Evolutionary conservation across 2,888 invertebrate genomes (phyloP).

Genomic region (Monoplex corrugatus): DNA sequence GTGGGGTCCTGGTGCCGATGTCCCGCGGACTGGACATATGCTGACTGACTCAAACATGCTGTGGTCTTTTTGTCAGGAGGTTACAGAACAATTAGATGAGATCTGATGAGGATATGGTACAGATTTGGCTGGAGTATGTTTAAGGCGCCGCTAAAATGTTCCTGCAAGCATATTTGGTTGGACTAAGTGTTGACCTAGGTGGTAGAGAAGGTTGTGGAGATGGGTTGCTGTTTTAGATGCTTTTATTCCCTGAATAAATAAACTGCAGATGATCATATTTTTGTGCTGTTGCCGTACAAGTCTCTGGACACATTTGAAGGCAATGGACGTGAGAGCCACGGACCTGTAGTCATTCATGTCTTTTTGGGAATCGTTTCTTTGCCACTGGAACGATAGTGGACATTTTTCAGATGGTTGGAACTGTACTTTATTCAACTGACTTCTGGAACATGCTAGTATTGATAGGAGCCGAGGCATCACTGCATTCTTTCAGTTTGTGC

Average conservation of each 20-base stretch:
- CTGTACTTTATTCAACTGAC: neutral
- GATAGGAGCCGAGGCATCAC: neutral
- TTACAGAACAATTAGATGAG: slow-evolving; percentile 20
- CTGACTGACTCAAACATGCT: slow-evolving; percentile 9
- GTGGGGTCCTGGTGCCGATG: slow-evolving; percentile 13
- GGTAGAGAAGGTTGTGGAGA: neutral
- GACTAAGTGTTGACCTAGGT: neutral
- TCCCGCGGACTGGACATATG: neutral
- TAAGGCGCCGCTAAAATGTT: slow-evolving; percentile 9
- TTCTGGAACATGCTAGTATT: neutral
- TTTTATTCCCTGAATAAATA: neutral
- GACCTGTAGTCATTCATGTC: slow-evolving; percentile 24
- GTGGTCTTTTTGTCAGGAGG: slow-evolving; percentile 26
- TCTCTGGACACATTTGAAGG: slow-evolving; percentile 15
- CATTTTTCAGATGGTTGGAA: slow-evolving; percentile 15
- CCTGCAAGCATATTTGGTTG: slow-evolving; percentile 21
- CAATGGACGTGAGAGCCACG: neutral
- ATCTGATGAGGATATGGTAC: neutral
- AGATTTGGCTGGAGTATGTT: slow-evolving; percentile 27
- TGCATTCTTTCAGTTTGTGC: neutral
- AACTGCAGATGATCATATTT: slow-evolving; percentile 35
- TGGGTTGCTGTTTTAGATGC: neutral
- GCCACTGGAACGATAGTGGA: slow-evolving; percentile 15
- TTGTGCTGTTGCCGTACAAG: neutral
- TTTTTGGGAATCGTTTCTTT: neutral